Base-by-base conservation (phyloP, 2,888 invertebrate genomes). In the Anagyrus pseudococci region DNA sequence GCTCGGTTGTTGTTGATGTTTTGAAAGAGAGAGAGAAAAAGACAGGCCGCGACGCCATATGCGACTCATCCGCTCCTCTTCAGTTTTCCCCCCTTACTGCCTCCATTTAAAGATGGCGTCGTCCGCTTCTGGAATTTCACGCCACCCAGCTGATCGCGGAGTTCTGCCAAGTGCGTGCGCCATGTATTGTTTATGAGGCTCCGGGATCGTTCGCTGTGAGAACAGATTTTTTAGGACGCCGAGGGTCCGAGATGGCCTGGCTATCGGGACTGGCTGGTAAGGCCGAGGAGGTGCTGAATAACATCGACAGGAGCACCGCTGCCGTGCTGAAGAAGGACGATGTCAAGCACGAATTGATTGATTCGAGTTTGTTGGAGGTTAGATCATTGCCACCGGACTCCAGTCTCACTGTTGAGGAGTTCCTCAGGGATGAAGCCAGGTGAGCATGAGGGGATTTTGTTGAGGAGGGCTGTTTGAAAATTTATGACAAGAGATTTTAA, bases 281-380 rank as follows among this genome's bases (percentile, higher is more conserved):
- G 72, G 90, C 91, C 22, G 91, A 91, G 78, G 85, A 87, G 75
- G 83, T 92, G 61, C 80, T 92, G 29, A 90, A 90, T 77, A 88
- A 88, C 79, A 86, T 92, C 57, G 91, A 92, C 75, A 85, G 89
- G 77, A 88, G 88, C 76, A 90, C 91, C 17, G 90, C 90, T 1
- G 85, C 84, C 41, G 89, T 87, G 41, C 81, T 88, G 47, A 80
- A 73, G 62, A 80, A 79, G 58, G 64, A 64, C n/a, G 19, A 2
- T 37, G 6, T 4, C 15, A 76, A 74, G 66, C 70, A 70, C 59
- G 75, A 77, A 20, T 60, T 71, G n/a, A 64, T 70, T 7, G 71
- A 73, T 19, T 55, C 70, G 22, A 69, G 69, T 55, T 67, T 76
- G 25, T 70, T 75, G 23, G 77, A 76, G 71, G 75, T 77, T 69